Evolutionary conservation across 2,797 vertebrate genomes (phyloP), one percentile per base, ranked within the genome.

Genomic region (Sebastes matsubarae): DNA sequence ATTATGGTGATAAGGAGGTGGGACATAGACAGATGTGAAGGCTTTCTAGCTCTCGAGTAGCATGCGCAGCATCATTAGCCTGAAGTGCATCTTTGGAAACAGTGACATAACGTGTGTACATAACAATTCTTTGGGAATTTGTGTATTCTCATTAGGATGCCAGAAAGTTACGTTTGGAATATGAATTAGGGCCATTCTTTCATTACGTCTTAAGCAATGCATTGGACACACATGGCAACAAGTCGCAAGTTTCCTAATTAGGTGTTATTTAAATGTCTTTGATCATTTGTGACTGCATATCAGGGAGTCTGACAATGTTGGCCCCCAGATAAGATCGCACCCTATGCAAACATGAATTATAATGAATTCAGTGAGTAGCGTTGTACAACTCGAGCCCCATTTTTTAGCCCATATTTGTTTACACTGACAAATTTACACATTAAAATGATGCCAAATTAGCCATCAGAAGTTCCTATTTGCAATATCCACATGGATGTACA

Each of bases 1-100:
- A 85, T 90, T 91, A 87, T 20, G 57, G 50, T 60, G 83, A 88
- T 86, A 72, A 85, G 81, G 54, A 77, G 63, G 72, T 85, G 78
- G 75, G 85, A 81, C 82, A 52, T 8, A 59, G 77, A 86, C 85
- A 83, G 78, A 83, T 84, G 85, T 77, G 76, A 72, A 81, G 65
- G 58, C 59, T 80, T 42, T 72, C 42, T 7, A 16, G 46, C 78
- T 80, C 68, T 88, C 1, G 3, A 75, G 76, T 46, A 50, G 66
- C 73, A 22, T 5, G 24, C 3, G 20, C 67, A 50, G 71, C 79
- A 82, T 87, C 83, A 83, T 91, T 87, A 91, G 79, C 50, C 16
- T 30, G 30, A 66, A 70, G 68, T 38, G 78, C 77, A 57, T 83
- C 68, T 82, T 58, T 38, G 36, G 46, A 85, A 84, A 85, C 50